Percentiles rank a stretch among this genome's conserved stretches.
phyloP scores from a whole-genome alignment of 1,140 invertebrate species.

The Apis cerana region DNA sequence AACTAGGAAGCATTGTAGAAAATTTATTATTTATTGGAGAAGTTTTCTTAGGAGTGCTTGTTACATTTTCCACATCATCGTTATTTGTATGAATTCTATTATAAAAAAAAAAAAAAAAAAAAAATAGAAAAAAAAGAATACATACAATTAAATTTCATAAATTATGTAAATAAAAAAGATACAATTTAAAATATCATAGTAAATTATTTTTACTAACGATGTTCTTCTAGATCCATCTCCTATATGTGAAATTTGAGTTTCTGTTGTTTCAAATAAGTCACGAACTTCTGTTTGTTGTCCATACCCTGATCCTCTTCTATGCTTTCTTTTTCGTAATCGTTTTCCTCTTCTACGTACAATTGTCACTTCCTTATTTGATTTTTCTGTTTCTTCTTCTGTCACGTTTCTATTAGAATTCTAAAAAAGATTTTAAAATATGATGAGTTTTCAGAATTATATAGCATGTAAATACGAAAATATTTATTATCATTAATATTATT shows the following conservation, averaged over 20 bases:
- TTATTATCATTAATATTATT: no score
- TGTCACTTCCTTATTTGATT: constrained; percentile 63
- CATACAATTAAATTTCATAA: not conserved
- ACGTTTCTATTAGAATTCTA: constrained; percentile 29
- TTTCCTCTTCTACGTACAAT: constrained; percentile 72
- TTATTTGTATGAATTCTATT: constrained; percentile 42
- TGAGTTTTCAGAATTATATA: no score
- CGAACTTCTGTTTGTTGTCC: constrained; percentile 78
- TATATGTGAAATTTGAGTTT: constrained; percentile 77
- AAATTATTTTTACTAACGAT: constrained; percentile 65
- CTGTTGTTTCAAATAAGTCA: constrained; percentile 75
- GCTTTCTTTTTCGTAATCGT: constrained; percentile 74
- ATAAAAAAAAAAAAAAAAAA: not conserved
- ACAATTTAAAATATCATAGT: not conserved
- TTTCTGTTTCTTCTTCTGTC: constrained; percentile 55
- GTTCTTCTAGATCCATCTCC: constrained; percentile 66
- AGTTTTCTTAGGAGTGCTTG: constrained; percentile 58
- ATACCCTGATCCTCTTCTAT: constrained; percentile 74
- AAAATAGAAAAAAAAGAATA: not conserved
- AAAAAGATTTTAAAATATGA: not conserved
- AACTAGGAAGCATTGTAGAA: constrained; percentile 70
- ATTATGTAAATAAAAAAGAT: not conserved
- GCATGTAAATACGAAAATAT: no score
- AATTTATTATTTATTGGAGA: constrained; percentile 47
- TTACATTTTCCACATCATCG: constrained; percentile 13